phyloP scores from a whole-genome alignment of 2,888 invertebrate genomes.

The Gastrophysa polygoni region DNA sequence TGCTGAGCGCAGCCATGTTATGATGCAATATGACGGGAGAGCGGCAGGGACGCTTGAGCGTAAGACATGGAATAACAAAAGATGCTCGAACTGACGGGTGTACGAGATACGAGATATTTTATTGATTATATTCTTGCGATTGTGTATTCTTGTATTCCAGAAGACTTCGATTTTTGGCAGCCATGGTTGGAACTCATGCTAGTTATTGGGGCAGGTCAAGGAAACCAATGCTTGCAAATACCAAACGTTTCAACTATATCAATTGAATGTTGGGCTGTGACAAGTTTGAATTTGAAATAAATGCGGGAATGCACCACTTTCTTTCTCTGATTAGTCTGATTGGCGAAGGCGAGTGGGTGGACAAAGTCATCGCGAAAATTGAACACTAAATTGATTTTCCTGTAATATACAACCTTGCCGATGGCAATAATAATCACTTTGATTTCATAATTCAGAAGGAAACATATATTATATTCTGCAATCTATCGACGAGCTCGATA shows the following conservation, averaged over 20 bases:
- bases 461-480: too few relatives aligned
- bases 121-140: slow-evolving; percentile 21
- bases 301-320: not conserved
- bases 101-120: slow-evolving; percentile 10
- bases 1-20: slow-evolving; percentile 49
- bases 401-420: too few relatives aligned
- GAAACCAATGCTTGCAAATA: not conserved
- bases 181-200: not conserved
- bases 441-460: too few relatives aligned
- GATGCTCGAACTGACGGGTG: not conserved
- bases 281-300: not conserved
- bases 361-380: too few relatives aligned
- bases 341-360: not conserved
- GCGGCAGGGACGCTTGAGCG: too few relatives aligned
- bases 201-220: slow-evolving; percentile 4
- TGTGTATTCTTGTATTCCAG: too few relatives aligned
- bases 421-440: not conserved
- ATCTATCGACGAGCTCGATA: not conserved
- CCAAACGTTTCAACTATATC: not conserved
- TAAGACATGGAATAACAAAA: too few relatives aligned
- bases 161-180: slow-evolving; percentile 6
- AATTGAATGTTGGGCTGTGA: not conserved
- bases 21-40: slow-evolving; percentile 47
- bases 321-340: not conserved
- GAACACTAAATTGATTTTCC: too few relatives aligned